A percentile compares a stretch with the other conserved stretches of the same genome.
phyloP scores from a whole-genome alignment of 2,888 invertebrate species.

The Ochropacha duplaris region DNA sequence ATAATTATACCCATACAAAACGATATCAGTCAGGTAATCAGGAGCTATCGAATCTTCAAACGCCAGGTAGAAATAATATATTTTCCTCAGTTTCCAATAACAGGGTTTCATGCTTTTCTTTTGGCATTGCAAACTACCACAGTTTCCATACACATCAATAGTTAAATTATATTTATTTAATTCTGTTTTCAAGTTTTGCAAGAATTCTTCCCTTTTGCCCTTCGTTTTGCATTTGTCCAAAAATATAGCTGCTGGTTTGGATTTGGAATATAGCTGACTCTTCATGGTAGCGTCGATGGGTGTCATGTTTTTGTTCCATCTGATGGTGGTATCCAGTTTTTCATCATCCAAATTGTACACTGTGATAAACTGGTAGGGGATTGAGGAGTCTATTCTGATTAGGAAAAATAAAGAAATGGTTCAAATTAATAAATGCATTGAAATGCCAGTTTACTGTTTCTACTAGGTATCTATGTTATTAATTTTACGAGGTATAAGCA shows the following conservation, averaged over 20 bases:
- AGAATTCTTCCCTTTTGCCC: conserved; percentile 54
- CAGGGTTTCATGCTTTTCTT: conserved; percentile 53
- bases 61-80: conserved; percentile 88
- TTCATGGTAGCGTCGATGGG: conserved; percentile 32
- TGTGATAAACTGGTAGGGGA: conserved; percentile 51
- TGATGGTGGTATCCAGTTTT: conserved; percentile 39
- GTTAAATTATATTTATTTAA: conserved; percentile 61
- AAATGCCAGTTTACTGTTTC: conserved; percentile 4
- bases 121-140: conserved; percentile 63
- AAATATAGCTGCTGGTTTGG: conserved; percentile 59
- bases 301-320: conserved; percentile 44
- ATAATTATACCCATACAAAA: conserved; percentile 81
- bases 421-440: neutral
- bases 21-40: conserved; percentile 66
- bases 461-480: no score
- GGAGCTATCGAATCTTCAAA: conserved; percentile 88
- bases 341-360: conserved; percentile 44
- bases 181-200: conserved; percentile 63
- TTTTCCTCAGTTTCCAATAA: conserved; percentile 65
- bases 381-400: conserved; percentile 51
- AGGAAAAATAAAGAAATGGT: neutral
- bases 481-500: no score
- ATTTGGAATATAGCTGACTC: conserved; percentile 46
- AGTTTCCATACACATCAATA: conserved; percentile 80
- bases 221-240: conserved; percentile 56